Percentiles rank a stretch among this genome's conserved stretches.
phyloP scores from a whole-genome alignment of 2,888 invertebrate genomes.

The Rhagium mordax region DNA sequence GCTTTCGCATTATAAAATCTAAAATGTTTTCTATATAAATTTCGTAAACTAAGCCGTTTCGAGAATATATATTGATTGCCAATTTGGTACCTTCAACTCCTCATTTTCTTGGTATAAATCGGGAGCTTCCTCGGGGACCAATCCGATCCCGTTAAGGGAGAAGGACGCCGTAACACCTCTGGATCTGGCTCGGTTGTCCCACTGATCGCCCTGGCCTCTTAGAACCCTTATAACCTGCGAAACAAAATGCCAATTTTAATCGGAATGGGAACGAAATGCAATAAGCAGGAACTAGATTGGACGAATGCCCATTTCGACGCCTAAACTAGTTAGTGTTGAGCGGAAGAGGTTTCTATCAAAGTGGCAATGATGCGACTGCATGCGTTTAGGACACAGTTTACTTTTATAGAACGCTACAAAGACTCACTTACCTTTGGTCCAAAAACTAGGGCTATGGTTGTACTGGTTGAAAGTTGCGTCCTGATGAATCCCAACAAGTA shows the following conservation, averaged over 20 bases:
- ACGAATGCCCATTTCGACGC: not conserved
- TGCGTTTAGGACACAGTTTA: no score
- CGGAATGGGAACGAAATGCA: constrained; percentile 6
- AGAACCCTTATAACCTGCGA: constrained; percentile 83
- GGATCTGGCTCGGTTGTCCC: constrained; percentile 89
- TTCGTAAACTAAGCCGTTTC: no score
- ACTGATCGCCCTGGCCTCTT: constrained; percentile 90
- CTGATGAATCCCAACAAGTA: constrained; percentile 93
- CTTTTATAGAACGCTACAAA: not conserved
- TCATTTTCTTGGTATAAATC: constrained; percentile 93
- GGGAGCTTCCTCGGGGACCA: constrained; percentile 87
- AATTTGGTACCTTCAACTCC: constrained; percentile 89
- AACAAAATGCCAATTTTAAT: not conserved
- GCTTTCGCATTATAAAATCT: no score
- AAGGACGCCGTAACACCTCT: constrained; percentile 89
- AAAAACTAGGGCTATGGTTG: constrained; percentile 87
- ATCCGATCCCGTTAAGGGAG: constrained; percentile 88
- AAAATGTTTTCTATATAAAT: no score
- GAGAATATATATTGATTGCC: no score
- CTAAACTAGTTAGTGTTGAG: not conserved
- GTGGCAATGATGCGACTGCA: no score
- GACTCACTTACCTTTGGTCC: constrained; percentile 81
- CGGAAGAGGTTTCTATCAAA: no score
- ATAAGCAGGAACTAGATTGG: not conserved
- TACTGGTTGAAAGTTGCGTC: constrained; percentile 93